A percentile compares a stretch with the other conserved stretches of the same genome.
These are phyloP conservation scores for Pomacea maculata DNA, from an alignment of 1,140 invertebrate genomes.

Conservation along the genomic window DNA sequence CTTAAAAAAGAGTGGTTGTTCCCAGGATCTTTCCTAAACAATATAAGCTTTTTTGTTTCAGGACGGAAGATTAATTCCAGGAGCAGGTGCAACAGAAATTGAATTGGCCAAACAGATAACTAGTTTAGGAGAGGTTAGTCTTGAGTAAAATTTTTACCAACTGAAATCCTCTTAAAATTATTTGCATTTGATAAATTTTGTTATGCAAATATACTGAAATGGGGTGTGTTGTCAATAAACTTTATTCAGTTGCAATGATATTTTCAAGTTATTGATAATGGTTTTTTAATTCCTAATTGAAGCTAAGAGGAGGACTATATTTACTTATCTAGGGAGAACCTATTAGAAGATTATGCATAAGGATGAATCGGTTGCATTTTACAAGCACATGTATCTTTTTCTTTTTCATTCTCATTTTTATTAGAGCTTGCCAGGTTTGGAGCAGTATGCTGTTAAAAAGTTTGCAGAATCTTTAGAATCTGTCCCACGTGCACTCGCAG, in stretches of 20 bases:
- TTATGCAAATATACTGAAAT: too few relatives aligned
- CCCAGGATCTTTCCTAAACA: neutral
- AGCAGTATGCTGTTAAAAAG: slow-evolving; percentile 96
- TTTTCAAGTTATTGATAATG: too few relatives aligned
- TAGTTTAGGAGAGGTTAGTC: slow-evolving; percentile 79
- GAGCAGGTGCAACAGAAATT: slow-evolving; percentile 94
- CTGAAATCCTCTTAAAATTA: neutral
- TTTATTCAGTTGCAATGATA: too few relatives aligned
- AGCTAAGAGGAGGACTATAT: too few relatives aligned
- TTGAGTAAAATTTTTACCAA: neutral
- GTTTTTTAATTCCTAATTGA: too few relatives aligned
- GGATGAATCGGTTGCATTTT: too few relatives aligned
- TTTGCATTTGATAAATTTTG: neutral
- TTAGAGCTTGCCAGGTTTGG: slow-evolving; percentile 86
- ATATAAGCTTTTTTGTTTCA: slow-evolving; percentile 45
- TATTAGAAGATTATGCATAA: too few relatives aligned
- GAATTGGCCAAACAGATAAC: slow-evolving; percentile 89
- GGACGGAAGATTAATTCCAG: slow-evolving; percentile 86
- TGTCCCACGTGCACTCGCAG: slow-evolving; percentile 91
- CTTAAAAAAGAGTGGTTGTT: too few relatives aligned
- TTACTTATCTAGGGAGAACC: too few relatives aligned
- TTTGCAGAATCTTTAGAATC: slow-evolving; percentile 91
- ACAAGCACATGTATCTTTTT: too few relatives aligned
- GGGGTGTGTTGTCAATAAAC: too few relatives aligned
- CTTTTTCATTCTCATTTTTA: slow-evolving; percentile 6